phyloP scores from a whole-genome alignment of 2,888 invertebrate species.

The Trissoscelio sp. region DNA sequence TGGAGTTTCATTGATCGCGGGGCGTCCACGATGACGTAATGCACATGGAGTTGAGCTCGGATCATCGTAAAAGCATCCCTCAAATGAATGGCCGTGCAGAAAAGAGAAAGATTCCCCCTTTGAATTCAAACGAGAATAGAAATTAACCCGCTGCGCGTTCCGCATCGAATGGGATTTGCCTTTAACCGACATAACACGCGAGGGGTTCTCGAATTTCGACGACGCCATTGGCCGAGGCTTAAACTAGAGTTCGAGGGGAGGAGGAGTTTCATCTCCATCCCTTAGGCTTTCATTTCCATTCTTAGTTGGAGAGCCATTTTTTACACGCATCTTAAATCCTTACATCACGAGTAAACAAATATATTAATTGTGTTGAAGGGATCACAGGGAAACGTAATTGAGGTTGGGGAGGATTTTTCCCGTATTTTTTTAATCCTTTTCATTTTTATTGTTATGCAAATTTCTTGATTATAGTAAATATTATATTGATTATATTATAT shows the following conservation, averaged over 20 bases:
- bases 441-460: not conserved
- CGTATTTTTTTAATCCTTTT: not conserved
- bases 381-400: constrained; percentile 14
- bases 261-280: constrained; percentile 67
- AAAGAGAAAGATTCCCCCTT: constrained; percentile 60
- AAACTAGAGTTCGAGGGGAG: constrained; percentile 51
- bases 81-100: constrained; percentile 53
- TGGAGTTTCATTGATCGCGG: constrained; percentile 62
- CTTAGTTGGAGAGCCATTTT: constrained; percentile 67
- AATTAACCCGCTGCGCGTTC: constrained; percentile 62
- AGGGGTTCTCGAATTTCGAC: constrained; percentile 62
- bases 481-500: no score
- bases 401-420: not conserved
- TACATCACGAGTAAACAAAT: constrained; percentile 54
- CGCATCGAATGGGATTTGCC: constrained; percentile 68
- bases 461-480: not conserved
- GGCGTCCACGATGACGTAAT: constrained; percentile 60
- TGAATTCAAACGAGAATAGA: constrained; percentile 56
- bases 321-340: constrained; percentile 44
- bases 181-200: constrained; percentile 63
- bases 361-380: constrained; percentile 36
- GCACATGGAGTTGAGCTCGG: constrained; percentile 56
- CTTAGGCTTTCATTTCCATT: constrained; percentile 67
- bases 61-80: constrained; percentile 66
- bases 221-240: constrained; percentile 54